Base-by-base conservation (phyloP, 2,113 vertebrate species). In the Pelmatolapia mariae region DNA sequence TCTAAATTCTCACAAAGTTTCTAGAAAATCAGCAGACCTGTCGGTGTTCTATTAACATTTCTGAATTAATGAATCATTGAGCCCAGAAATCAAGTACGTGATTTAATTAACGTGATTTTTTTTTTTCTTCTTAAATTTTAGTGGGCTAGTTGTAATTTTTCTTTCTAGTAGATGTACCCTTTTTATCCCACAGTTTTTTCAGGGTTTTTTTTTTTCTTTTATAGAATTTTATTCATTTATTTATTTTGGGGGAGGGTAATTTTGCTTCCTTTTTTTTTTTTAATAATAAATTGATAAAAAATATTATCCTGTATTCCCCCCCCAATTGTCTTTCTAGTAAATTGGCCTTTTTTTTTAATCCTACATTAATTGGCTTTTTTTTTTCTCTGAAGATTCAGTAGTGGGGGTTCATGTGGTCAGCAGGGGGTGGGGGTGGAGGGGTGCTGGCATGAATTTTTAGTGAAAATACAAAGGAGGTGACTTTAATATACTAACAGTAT, bases 21-120 rank as follows among this genome's bases (percentile, higher is more conserved):
- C 5, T 63, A 11, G 4, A 33, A 11, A 63, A 3, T 19, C 29
- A 4, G 6, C 59, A 63, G 10, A 36, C 6, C 0, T 29, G 54
- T 57, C 1, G 4, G 12, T 57, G 54, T 15, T 57, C 0, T 29
- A 1, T 57, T 57, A 57, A 57, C 24, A 57, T 57, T 57, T 29
- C 54, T 61, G 59, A 61, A 18, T 18, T 61, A 33, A 61, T 61
- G 57, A 33, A 61, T 19, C 0, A 33, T 33, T 33, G 29, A 61
- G 16, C 16, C 29, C 57, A 61, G 57, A 33, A 61, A 19, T 19
- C 16, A 61, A 61, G 29, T 61, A 33, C 16, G 0, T 61, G 57
- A 33, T 19, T 61, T 4, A 33, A 3, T 18, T 31, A 59, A 59
- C 1, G 1, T 31, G 29, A 19, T 31, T 61, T 4, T 61, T 10